Evolutionary conservation across 2,113 vertebrate genomes (phyloP).

Genomic region (Odobenus rosmarus): DNA sequence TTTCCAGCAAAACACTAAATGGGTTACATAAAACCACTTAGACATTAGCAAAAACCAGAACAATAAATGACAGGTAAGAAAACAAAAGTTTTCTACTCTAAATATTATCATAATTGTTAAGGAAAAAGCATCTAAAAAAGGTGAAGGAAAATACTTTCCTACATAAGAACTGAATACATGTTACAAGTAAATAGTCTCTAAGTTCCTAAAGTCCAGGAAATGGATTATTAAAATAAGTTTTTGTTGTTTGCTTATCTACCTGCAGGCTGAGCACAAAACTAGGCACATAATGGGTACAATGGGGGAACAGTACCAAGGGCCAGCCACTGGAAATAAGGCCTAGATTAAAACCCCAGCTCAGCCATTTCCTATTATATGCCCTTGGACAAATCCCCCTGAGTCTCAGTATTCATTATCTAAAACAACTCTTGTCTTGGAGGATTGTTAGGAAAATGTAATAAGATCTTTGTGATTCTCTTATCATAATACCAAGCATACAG

Average conservation of each 20-base stretch:
- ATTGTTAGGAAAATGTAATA: not conserved
- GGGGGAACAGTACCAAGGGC: not conserved
- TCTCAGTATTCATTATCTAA: not conserved
- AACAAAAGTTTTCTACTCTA: not conserved
- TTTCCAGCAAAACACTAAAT: not conserved
- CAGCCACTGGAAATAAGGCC: not conserved
- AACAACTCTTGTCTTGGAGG: not conserved
- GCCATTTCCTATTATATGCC: not conserved
- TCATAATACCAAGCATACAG: not conserved
- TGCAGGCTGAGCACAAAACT: not conserved
- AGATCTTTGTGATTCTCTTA: not conserved
- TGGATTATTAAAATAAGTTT: not conserved
- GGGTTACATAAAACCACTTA: not conserved
- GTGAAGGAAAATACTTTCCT: not conserved
- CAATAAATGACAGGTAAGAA: not conserved
- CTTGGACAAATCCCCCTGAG: not conserved
- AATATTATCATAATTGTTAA: not conserved
- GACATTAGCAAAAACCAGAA: not conserved
- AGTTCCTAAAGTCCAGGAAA: not conserved
- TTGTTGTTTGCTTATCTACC: not conserved
- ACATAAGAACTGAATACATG: not conserved
- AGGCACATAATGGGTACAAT: not conserved
- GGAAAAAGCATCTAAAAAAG: not conserved
- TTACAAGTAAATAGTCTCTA: not conserved
- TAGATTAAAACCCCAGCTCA: not conserved